Conservation (phyloP, 2,888 invertebrate species). For the Drosophila rubida region DNA sequence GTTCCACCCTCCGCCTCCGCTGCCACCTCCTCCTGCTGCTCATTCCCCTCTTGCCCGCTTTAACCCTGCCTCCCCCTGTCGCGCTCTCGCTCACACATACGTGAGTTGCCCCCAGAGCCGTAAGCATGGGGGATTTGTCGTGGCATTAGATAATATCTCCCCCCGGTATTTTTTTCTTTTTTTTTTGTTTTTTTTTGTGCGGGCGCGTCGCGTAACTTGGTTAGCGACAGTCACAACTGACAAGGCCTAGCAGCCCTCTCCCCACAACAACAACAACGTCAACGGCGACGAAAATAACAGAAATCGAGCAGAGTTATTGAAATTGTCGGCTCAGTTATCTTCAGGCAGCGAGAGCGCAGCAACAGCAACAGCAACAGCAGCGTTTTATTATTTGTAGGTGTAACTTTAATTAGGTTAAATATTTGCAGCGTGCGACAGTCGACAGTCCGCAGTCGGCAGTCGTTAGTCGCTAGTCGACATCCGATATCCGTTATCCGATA, state of each 20-base stretch:
- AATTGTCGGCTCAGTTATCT: conserved; percentile 19
- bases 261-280: neutral
- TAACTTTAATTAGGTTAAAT: conserved; percentile 37
- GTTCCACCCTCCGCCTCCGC: neutral
- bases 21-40: neutral
- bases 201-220: conserved; percentile 58
- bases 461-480: conserved; percentile 1
- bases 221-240: conserved; percentile 44
- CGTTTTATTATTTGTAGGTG: conserved; percentile 3
- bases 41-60: too few species aligned
- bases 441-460: neutral
- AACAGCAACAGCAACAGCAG: neutral
- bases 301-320: conserved; percentile 29
- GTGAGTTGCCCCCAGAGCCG: neutral
- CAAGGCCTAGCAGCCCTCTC: conserved; percentile 4
- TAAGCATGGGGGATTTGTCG: conserved; percentile 71
- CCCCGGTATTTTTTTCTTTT: neutral
- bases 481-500: neutral
- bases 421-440: conserved; percentile 16
- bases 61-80: too few species aligned
- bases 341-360: neutral
- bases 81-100: too few species aligned
- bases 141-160: conserved; percentile 73
- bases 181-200: conserved; percentile 28
- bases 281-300: conserved; percentile 5